Conservation (phyloP, 1,140 invertebrate species). For the Pogonomyrmex barbatus region DNA sequence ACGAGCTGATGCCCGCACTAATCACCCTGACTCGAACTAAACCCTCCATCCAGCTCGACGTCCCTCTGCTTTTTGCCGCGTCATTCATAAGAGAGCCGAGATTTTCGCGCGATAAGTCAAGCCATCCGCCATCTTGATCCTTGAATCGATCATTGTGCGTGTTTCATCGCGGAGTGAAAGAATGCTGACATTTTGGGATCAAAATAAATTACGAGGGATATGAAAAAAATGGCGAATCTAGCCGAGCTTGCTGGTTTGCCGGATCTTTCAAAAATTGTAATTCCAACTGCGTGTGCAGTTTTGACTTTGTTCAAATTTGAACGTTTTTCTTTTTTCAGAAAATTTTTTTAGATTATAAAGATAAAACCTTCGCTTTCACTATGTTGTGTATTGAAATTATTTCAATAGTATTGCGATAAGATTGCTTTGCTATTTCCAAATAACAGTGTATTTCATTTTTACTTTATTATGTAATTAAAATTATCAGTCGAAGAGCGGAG, state of each 20-base stretch:
- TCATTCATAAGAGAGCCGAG: constrained; percentile 82
- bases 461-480: no score
- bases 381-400: neutral
- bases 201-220: constrained; percentile 1
- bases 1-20: constrained; percentile 71
- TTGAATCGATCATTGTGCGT: constrained; percentile 38
- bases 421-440: no score
- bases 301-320: neutral
- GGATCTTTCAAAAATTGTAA: neutral
- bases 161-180: neutral
- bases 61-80: constrained; percentile 76
- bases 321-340: no score
- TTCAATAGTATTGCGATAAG: no score
- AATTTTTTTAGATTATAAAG: neutral
- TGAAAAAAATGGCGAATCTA: neutral
- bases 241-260: neutral
- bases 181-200: constrained; percentile 15
- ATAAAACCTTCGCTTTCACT: neutral
- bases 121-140: constrained; percentile 26
- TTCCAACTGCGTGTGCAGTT: neutral
- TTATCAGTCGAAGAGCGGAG: no score
- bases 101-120: constrained; percentile 69
- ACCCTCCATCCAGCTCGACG: constrained; percentile 27
- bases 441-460: no score
- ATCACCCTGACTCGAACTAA: constrained; percentile 72